Conservation (phyloP, 37 sponge, comb jelly and placozoan genomes). For the Beroe ovata region DNA sequence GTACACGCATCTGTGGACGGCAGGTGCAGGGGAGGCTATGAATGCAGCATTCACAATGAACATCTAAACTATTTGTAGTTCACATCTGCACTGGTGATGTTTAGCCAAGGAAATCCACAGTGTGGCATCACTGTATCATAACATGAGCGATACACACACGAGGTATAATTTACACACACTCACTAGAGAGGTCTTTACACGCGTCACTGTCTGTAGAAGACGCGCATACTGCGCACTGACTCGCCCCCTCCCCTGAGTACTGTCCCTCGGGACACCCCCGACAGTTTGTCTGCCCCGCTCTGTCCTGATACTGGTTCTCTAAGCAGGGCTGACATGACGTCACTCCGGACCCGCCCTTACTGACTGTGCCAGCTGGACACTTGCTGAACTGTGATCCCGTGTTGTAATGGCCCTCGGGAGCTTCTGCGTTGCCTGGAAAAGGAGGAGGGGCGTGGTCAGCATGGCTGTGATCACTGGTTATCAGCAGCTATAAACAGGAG, state of each 20-base stretch:
- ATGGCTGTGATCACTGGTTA: too few relatives aligned
- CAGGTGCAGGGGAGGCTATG: not conserved
- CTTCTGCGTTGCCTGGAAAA: not conserved
- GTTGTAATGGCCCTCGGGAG: conserved; percentile 1
- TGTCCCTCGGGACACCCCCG: not conserved
- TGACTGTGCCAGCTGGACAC: not conserved
- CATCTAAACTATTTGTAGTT: not conserved
- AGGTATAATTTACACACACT: too few relatives aligned
- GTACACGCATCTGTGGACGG: conserved; percentile 4
- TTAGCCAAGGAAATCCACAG: too few relatives aligned
- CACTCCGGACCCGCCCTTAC: conserved; percentile 6
- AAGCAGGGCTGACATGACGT: not conserved
- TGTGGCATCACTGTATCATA: too few relatives aligned
- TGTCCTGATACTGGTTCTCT: conserved; percentile 20
- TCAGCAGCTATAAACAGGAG: too few relatives aligned
- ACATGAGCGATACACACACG: too few relatives aligned
- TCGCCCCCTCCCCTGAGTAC: not conserved
- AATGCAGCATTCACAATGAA: not conserved
- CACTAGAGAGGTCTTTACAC: not conserved
- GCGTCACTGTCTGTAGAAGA: not conserved
- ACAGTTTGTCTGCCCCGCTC: conserved; percentile 17
- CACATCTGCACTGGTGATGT: too few relatives aligned
- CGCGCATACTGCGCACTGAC: not conserved
- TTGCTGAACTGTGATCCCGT: not conserved
- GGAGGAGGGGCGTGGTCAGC: too few relatives aligned